Conservation (phyloP, 1,140 invertebrate species). For the Zaprionus inermis region DNA sequence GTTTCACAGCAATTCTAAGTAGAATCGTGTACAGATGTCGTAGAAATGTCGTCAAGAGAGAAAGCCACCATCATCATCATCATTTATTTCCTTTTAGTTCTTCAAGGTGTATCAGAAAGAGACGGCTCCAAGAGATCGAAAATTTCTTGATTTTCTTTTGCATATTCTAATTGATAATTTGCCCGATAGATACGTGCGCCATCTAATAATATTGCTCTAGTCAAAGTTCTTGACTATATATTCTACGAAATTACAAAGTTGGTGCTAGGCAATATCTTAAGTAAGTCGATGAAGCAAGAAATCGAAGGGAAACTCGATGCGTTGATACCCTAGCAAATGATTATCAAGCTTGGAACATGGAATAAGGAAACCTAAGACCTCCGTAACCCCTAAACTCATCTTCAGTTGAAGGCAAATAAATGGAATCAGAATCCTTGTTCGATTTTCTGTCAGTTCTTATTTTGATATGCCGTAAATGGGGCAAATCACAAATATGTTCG, state of each 20-base stretch:
- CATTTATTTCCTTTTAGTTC: too few relatives aligned
- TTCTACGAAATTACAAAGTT: slow-evolving; percentile 2
- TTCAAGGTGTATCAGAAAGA: background rate
- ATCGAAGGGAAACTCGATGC: background rate
- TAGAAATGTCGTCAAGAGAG: background rate
- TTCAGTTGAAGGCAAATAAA: too few relatives aligned
- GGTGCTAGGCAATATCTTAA: slow-evolving; percentile 5
- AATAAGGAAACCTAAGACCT: too few relatives aligned
- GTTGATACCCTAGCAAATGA: background rate
- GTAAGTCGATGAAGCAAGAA: background rate
- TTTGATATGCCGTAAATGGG: background rate
- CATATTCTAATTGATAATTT: slow-evolving; percentile 3
- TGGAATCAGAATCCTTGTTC: background rate
- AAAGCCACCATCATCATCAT: too few relatives aligned
- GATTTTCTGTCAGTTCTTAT: background rate
- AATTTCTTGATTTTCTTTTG: background rate
- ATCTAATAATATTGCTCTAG: background rate
- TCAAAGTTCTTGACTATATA: background rate
- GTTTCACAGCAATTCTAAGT: background rate
- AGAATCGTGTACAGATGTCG: background rate
- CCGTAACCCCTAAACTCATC: too few relatives aligned
- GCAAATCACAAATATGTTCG: background rate
- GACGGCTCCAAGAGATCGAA: background rate
- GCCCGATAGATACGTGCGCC: background rate
- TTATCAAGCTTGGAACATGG: too few relatives aligned